phyloP scores from a whole-genome alignment of 2,888 invertebrate genomes.

The Tachina fera region DNA sequence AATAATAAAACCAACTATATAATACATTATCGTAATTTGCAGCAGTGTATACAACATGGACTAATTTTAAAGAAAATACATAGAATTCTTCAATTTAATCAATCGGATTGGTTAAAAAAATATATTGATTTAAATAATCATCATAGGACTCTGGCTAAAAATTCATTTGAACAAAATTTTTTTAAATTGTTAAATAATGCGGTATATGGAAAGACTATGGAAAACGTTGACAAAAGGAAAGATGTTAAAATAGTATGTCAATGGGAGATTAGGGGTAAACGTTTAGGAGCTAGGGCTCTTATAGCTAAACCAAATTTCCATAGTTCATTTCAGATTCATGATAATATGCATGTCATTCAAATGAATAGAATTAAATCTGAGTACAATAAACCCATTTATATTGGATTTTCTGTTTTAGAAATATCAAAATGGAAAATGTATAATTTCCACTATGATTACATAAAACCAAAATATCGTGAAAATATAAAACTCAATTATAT shows the following conservation, averaged over 20 bases:
- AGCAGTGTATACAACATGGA: conserved; percentile 74
- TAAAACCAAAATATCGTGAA: neutral
- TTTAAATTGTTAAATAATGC: conserved; percentile 4
- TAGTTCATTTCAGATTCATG: too few relatives aligned
- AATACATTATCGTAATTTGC: too few relatives aligned
- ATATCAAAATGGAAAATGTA: neutral
- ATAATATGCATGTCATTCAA: too few relatives aligned
- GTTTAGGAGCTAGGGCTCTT: too few relatives aligned
- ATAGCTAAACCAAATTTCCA: too few relatives aligned
- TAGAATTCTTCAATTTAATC: conserved; percentile 73
- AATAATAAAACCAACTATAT: too few relatives aligned
- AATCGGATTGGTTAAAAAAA: conserved; percentile 75
- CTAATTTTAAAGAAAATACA: conserved; percentile 74
- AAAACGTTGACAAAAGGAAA: neutral
- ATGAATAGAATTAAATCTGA: too few relatives aligned
- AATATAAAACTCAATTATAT: neutral
- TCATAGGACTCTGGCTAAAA: conserved; percentile 73
- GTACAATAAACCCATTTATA: too few relatives aligned
- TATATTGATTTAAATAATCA: conserved; percentile 73
- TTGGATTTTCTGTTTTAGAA: too few relatives aligned
- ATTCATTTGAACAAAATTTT: conserved; percentile 78
- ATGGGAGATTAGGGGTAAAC: neutral
- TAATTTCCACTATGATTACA: too few relatives aligned
- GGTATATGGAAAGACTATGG: neutral
- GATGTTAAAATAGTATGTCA: neutral